Evolutionary conservation across 2,888 invertebrate species (phyloP), one percentile per base, ranked within the genome.

Genomic region (Ectobius pallidus): DNA sequence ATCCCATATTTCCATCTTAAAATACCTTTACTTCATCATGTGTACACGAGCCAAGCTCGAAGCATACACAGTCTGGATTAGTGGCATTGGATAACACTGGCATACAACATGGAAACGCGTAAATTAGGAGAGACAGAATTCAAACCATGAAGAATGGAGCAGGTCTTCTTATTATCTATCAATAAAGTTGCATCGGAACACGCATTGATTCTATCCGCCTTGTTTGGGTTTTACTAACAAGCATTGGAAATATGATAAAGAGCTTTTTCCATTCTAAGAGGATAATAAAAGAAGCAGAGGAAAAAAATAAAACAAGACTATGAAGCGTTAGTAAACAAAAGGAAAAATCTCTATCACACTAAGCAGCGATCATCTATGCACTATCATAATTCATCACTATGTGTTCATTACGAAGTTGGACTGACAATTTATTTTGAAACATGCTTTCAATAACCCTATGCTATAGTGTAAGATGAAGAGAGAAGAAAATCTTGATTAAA

Each of bases 151-250:
- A 42, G 42, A 39, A 63, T 6, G 1, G 4, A 14, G 44, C 6
- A 20, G 14, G 27, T 27, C n/a, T 44, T 27, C n/a, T 65, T 44
- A 65, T 46, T 46, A 46, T 25, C 20, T 65, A 46, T 27, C 46
- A 46, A 65, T 65, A 42, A 44, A 44, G 42, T n/a, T 27, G 20
- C 25, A 20, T 22, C n/a, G 42, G 25, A 44, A 46, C 27, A 46
- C 22, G 22, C 65, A 30, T 25, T 25, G 42, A 44, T 32, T 6
- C 42, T 18, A n/a, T 25, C 18, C 20, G 34, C 39, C 25, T 22
- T 65, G 63, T 46, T 46, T 25, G 46, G 65, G 39, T n/a, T n/a
- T 65, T 30, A 46, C 44, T 65, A 65, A 65, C 65, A 65, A 65
- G 65, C 65, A 27, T 65, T 65, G 30, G 27, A 46, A 65, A 44